phyloP scores from a whole-genome alignment of 1,140 invertebrate species.

The Drosophila quadrilineata region DNA sequence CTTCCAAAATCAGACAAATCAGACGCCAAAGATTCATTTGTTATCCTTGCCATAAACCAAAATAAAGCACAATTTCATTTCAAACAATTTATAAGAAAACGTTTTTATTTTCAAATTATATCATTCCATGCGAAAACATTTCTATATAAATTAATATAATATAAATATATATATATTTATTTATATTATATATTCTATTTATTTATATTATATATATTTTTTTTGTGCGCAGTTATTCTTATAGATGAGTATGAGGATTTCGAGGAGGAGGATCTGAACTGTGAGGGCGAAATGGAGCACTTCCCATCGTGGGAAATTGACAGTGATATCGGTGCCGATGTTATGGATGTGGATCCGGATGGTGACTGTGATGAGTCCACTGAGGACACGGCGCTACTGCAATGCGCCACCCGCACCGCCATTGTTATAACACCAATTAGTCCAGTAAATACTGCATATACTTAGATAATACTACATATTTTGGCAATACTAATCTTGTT shows the following conservation, averaged over 20 bases:
- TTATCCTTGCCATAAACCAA: too few species aligned
- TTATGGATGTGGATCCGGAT: constrained; percentile 79
- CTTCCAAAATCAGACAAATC: neutral
- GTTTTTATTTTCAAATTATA: constrained; percentile 9
- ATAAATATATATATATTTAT: constrained; percentile 19
- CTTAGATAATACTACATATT: neutral
- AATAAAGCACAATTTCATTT: constrained; percentile 28
- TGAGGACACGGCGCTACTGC: constrained; percentile 83
- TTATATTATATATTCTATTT: neutral
- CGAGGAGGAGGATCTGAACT: constrained; percentile 80
- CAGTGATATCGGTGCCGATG: constrained; percentile 82
- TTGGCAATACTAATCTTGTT: neutral
- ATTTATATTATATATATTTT: neutral
- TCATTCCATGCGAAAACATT: too few species aligned
- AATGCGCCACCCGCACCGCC: constrained; percentile 79
- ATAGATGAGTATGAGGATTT: constrained; percentile 83
- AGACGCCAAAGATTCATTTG: constrained; percentile 28
- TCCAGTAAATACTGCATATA: constrained; percentile 61
- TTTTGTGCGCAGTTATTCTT: constrained; percentile 81
- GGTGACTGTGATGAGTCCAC: constrained; percentile 82
- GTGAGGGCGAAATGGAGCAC: constrained; percentile 80
- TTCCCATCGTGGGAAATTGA: constrained; percentile 81
- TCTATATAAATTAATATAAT: too few species aligned
- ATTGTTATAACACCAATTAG: constrained; percentile 82
- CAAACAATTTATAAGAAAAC: neutral